Percentiles rank a stretch among this genome's conserved stretches.
These are phyloP conservation scores for Drosophila auraria DNA, from an alignment of 1,140 invertebrate species.

Conservation along the genomic window DNA sequence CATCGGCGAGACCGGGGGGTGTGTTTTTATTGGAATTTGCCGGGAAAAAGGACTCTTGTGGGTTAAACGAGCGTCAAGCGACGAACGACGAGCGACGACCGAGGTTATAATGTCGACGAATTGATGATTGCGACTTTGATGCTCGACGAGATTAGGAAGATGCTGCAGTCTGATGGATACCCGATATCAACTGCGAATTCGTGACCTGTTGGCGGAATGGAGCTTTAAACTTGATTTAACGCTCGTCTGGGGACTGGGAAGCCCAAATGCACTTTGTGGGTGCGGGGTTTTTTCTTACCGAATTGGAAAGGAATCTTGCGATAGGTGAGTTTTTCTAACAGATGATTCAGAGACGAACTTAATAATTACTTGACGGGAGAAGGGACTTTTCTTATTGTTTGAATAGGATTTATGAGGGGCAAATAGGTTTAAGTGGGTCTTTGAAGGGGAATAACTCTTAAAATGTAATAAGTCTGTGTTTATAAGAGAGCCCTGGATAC, in stretches of 20 bases:
- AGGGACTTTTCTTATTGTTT: constrained; percentile 1
- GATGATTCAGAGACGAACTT: constrained; percentile 15
- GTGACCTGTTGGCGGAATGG: constrained; percentile 51
- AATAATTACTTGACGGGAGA: background rate
- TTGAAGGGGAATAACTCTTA: too few species aligned
- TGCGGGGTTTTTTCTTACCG: background rate
- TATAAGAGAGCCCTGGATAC: background rate
- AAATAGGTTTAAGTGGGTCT: background rate
- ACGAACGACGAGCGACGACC: background rate
- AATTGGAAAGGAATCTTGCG: background rate
- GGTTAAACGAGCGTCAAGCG: constrained; percentile 55
- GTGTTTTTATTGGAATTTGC: constrained; percentile 12
- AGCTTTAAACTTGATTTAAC: constrained; percentile 41
- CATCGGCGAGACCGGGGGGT: background rate
- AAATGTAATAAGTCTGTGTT: background rate
- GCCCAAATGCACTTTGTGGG: constrained; percentile 21
- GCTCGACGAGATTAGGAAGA: constrained; percentile 60
- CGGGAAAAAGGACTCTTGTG: constrained; percentile 52
- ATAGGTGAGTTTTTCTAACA: background rate
- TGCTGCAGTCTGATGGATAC: constrained; percentile 51
- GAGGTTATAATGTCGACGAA: constrained; percentile 57
- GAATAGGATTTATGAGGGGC: background rate
- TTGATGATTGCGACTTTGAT: constrained; percentile 61
- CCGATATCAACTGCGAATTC: constrained; percentile 35
- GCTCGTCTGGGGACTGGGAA: constrained; percentile 23